These are phyloP conservation scores for Lampropteryx suffumata DNA, from an alignment of 2,888 invertebrate genomes.

Conservation along the genomic window DNA sequence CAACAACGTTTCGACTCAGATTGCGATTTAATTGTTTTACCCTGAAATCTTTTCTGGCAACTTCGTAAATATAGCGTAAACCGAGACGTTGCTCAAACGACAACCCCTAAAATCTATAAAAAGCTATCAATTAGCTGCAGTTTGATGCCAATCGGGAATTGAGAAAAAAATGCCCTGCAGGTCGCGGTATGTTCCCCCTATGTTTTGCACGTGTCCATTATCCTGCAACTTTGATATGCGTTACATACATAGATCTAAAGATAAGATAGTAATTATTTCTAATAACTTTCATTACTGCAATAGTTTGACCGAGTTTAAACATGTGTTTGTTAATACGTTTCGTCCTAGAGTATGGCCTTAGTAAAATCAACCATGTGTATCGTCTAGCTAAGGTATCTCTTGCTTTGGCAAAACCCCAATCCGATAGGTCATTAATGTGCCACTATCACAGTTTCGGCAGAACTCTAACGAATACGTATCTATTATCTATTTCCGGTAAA, in stretches of 20 bases:
- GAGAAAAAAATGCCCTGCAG: too few relatives aligned
- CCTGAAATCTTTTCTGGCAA: too few relatives aligned
- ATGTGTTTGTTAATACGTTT: constrained; percentile 1
- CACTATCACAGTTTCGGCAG: neutral
- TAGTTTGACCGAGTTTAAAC: constrained; percentile 9
- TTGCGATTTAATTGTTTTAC: too few relatives aligned
- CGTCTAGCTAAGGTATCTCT: neutral
- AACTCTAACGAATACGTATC: constrained; percentile 2
- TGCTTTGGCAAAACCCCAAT: neutral
- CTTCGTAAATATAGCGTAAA: too few relatives aligned
- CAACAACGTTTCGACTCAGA: too few relatives aligned
- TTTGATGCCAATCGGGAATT: too few relatives aligned
- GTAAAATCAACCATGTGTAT: neutral
- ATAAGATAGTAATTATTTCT: neutral
- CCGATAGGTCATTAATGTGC: too few relatives aligned
- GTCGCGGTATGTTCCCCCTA: neutral
- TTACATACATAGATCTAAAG: constrained; percentile 14
- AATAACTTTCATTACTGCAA: constrained; percentile 9
- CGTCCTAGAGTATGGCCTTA: constrained; percentile 4
- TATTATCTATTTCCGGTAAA: too few relatives aligned
- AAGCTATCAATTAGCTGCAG: too few relatives aligned
- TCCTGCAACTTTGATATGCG: constrained; percentile 2
- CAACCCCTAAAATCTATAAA: too few relatives aligned
- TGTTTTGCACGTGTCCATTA: neutral
- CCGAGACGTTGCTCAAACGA: too few relatives aligned